Evolutionary conservation across 2,888 invertebrate genomes (phyloP).

Genomic region (Drosophila koepferae): DNA sequence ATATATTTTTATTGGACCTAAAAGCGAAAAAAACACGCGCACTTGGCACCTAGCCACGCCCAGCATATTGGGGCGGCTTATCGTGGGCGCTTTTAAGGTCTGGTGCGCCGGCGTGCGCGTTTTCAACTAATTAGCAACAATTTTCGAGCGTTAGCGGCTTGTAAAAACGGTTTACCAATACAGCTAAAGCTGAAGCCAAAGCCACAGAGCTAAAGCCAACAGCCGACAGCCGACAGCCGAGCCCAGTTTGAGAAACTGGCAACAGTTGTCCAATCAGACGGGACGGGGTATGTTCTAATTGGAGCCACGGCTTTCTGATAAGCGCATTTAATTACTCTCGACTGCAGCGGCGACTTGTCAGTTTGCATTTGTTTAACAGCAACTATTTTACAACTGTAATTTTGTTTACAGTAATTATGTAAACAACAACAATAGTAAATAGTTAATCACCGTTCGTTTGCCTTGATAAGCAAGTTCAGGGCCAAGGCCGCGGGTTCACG

Average conservation of each 20-base stretch:
- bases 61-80: constrained; percentile 10
- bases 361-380: constrained; percentile 61
- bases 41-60: constrained; percentile 12
- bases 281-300: constrained; percentile 61
- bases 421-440: constrained; percentile 49
- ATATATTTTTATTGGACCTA: constrained; percentile 41
- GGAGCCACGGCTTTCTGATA: constrained; percentile 67
- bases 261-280: background rate
- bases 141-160: constrained; percentile 79
- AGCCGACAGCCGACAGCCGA: background rate
- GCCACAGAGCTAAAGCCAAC: constrained; percentile 14
- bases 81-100: constrained; percentile 70
- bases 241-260: background rate
- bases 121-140: constrained; percentile 75
- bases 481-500: constrained; percentile 35
- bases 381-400: constrained; percentile 69
- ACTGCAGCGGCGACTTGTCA: constrained; percentile 39
- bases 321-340: constrained; percentile 73
- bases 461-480: constrained; percentile 79
- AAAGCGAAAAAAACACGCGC: constrained; percentile 2
- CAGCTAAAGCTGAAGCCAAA: constrained; percentile 11
- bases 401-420: constrained; percentile 66
- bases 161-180: constrained; percentile 74
- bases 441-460: constrained; percentile 27
- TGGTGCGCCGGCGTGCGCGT: constrained; percentile 76